Percentiles rank a stretch among this genome's conserved stretches.
phyloP scores from a whole-genome alignment of 2,797 vertebrate genomes.

The Emydoidea blandingii region DNA sequence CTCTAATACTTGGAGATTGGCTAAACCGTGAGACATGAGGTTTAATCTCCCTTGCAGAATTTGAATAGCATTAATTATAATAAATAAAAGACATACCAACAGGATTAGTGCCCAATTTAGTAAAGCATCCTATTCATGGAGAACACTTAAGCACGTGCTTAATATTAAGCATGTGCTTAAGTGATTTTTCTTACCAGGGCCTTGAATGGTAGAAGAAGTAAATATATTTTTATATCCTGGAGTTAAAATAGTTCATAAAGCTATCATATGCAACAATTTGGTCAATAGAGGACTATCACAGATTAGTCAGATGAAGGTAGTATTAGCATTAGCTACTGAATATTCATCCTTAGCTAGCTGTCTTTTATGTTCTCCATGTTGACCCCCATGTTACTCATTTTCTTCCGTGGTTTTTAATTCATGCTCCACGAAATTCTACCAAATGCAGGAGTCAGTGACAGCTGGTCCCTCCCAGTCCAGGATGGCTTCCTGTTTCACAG shows the following conservation, averaged over 20 bases:
- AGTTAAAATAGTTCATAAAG: not conserved
- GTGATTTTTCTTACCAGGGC: rapidly evolving
- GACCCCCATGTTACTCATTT: not conserved
- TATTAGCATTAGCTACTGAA: not conserved
- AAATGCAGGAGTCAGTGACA: not conserved
- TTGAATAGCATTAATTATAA: not conserved
- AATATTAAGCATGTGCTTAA: not conserved
- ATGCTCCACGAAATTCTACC: not conserved
- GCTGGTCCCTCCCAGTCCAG: not conserved
- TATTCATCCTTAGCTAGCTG: not conserved
- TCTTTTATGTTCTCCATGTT: not conserved
- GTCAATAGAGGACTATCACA: not conserved
- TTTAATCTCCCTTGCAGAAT: not conserved
- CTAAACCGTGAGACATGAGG: not conserved
- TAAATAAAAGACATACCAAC: not conserved
- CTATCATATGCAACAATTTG: not conserved
- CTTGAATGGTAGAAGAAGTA: not conserved
- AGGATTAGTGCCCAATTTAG: no score
- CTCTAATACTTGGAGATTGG: not conserved
- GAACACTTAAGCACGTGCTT: not conserved
- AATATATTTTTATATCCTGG: not conserved
- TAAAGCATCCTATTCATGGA: not conserved
- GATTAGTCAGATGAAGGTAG: not conserved
- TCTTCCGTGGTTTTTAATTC: not conserved
- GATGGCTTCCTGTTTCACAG: not conserved